A percentile compares a stretch with the other conserved stretches of the same genome.
Evolutionary conservation across 2,113 vertebrate species (phyloP).

Genomic region (Bolborhynchus lineola): DNA sequence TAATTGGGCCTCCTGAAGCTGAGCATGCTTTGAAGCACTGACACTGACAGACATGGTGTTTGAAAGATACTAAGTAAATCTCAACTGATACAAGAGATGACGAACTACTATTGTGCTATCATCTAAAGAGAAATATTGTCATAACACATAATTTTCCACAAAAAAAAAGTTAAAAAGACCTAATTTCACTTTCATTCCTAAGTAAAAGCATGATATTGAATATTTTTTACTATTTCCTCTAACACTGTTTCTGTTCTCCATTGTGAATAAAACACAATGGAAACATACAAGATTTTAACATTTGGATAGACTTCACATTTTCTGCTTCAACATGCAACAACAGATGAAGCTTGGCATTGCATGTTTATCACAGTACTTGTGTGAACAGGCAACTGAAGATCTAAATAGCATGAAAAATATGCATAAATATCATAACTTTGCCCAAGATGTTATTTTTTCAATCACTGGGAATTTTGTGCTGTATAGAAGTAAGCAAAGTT

Average conservation of each 20-base stretch:
- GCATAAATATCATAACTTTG: neutral
- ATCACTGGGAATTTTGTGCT: neutral
- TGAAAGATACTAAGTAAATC: neutral
- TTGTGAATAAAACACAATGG: neutral
- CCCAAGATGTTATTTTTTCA: neutral
- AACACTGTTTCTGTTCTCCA: neutral
- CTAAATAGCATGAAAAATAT: neutral
- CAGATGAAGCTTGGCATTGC: neutral
- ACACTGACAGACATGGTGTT: neutral
- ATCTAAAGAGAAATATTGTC: neutral
- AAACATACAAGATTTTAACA: neutral
- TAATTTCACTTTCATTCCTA: neutral
- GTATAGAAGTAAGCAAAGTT: neutral
- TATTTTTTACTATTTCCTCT: neutral
- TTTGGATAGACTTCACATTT: neutral
- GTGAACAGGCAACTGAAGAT: neutral
- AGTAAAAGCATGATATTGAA: neutral
- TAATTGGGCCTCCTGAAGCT: neutral
- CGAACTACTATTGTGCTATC: neutral
- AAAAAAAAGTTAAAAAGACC: neutral
- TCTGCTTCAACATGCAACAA: neutral
- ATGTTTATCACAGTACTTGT: neutral
- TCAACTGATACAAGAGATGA: neutral
- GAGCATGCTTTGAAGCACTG: neutral
- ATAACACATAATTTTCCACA: neutral